A percentile compares a stretch with the other conserved stretches of the same genome.
Evolutionary conservation across 2,797 vertebrate genomes (phyloP).

Genomic region (Phrynocephalus guinanensis): DNA sequence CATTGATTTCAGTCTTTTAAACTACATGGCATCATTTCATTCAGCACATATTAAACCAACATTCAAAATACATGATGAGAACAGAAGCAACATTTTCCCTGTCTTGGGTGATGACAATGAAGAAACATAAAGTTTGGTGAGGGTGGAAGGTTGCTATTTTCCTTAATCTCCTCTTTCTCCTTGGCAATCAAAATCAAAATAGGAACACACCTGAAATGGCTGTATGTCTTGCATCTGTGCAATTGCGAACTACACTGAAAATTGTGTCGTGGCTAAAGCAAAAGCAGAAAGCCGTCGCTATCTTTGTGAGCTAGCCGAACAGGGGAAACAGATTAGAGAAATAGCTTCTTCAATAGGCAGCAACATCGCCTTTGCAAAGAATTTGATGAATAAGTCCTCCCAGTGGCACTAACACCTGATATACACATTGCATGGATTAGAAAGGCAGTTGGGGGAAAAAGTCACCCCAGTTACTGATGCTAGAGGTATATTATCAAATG

Average conservation of each 20-base stretch:
- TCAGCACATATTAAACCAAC: constrained; percentile 43
- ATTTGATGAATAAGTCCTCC: constrained; percentile 66
- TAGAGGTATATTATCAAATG: constrained; percentile 68
- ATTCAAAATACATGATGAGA: not conserved
- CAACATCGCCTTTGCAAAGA: constrained; percentile 57
- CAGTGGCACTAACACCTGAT: constrained; percentile 62
- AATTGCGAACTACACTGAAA: constrained; percentile 59
- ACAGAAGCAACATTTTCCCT: not conserved
- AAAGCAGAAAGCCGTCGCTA: constrained; percentile 62
- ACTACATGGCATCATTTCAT: not conserved
- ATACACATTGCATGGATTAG: constrained; percentile 65
- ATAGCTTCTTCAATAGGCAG: constrained; percentile 65
- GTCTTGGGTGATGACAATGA: not conserved
- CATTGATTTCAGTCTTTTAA: not conserved
- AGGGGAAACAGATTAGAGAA: constrained; percentile 67
- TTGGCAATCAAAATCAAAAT: constrained; percentile 55
- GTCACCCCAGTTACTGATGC: constrained; percentile 45
- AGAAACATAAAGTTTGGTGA: not conserved
- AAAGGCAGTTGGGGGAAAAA: constrained; percentile 44
- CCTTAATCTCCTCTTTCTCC: constrained; percentile 32
- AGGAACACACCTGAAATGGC: constrained; percentile 50
- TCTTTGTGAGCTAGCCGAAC: constrained; percentile 66
- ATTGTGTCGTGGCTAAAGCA: constrained; percentile 52
- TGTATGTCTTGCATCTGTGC: constrained; percentile 32
- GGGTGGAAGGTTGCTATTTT: constrained; percentile 13